Evolutionary conservation across 2,888 invertebrate species (phyloP).

Genomic region (Oligia latruncula): DNA sequence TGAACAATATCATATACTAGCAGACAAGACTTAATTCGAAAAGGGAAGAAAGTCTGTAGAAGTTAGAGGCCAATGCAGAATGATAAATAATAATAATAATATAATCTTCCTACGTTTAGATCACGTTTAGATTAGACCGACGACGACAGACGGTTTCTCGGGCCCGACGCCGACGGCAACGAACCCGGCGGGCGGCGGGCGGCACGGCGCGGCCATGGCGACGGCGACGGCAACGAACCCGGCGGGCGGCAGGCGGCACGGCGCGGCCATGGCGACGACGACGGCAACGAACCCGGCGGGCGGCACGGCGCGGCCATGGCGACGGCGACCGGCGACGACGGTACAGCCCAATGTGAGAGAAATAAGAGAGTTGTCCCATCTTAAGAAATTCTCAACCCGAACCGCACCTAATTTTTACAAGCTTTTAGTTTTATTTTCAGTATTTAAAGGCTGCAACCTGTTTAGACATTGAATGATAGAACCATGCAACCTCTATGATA

Average conservation of each 20-base stretch:
- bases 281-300: not conserved
- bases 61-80: not conserved
- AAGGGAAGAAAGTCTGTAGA: not conserved
- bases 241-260: not conserved
- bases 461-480: not conserved
- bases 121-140: no score
- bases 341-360: not conserved
- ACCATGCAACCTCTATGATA: not conserved
- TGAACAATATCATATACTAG: not conserved
- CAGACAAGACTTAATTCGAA: not conserved
- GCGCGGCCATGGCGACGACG: not conserved
- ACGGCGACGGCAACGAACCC: not conserved
- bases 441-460: not conserved
- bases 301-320: not conserved
- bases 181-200: not conserved
- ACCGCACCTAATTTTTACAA: not conserved
- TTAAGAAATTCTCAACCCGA: not conserved
- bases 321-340: not conserved
- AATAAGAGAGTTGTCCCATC: not conserved
- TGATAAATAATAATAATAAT: no score
- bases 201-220: no score
- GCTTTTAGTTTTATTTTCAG: not conserved
- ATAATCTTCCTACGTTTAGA: not conserved
- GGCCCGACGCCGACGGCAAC: slow-evolving; percentile 8
- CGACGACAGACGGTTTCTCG: not conserved